Base-by-base conservation (phyloP, 2,797 vertebrate genomes). In the Sciurus carolinensis region DNA sequence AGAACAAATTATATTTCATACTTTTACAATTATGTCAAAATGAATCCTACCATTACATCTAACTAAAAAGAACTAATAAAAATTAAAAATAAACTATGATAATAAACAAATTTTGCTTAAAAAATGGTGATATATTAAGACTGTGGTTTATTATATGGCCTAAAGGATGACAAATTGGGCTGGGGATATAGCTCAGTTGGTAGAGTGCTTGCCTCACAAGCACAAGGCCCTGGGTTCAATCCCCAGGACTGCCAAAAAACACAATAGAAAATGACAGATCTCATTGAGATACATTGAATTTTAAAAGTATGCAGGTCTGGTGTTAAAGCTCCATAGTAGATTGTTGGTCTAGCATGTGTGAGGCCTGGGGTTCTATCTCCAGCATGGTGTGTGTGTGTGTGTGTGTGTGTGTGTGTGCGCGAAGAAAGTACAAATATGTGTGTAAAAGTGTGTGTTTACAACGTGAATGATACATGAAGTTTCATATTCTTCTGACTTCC, bases 101-200 rank as follows among this genome's bases (percentile, higher is more conserved):
- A 20, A 17, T 54, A 54, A 54, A 54, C 15, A 54, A 54, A 54
- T 20, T 69, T 69, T 73, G 7, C 44, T 90, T 73, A 47, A 72
- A 44, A 44, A 87, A 47, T 85, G 26, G 17, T 87, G 77, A 54
- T 77, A 62, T 22, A 69, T 67, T n/a, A 75, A 72, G 59, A 85
- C 22, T 24, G 3, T 54, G 28, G 67, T 57, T 57, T 79, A 77
- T 44, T 75, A 66, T 50, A 77, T 9, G 76, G n/a, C 33, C 84
- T 67, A 91, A 90, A 94, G 57, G 84, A 76, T 52, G 28, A 77
- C n/a, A 95, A 36, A 67, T 39, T 39, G 39, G 39, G 39, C 39
- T 39, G 39, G 39, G 39, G 39, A 39, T 39, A 39, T 39, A 39
- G 39, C 39, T 39, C 39, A 39, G 39, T 39, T 39, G 39, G 39